Base-by-base conservation (phyloP, 2,888 invertebrate species). In the Macrophya alboannulata region DNA sequence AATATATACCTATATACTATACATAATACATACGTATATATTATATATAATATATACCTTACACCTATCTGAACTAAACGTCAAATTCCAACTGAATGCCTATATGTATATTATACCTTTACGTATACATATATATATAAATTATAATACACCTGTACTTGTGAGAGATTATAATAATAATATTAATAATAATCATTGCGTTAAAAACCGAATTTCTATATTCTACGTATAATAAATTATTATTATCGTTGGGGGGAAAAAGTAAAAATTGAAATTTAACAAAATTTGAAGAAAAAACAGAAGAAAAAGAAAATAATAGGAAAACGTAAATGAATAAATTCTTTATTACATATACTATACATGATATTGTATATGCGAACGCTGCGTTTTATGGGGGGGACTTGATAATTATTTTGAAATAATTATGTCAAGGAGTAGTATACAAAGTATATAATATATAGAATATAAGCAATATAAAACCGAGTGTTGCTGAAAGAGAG, bases 391-490 rank as follows among this genome's bases (percentile, higher is more conserved):
- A n/a, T 55, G 8, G n/a, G n/a, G 8, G n/a, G n/a, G 5, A 55
- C 8, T 55, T 55, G 55, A n/a, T n/a, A n/a, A 55, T 55, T n/a
- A 2, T 31, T 31, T 31, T 31, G 31, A 31, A 31, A 31, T 31
- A 31, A 31, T 31, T 31, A 31, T 31, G 8, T 55, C 17, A 55
- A 55, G 8, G 55, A 55, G 55, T 55, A 55, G 55, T 55, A 31
- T 45, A 71, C 17, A 37, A 71, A 83, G 31, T 83, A 83, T 40
- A 45, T 37, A 83, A 3, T 83, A 83, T 40, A 45, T 37, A 48
- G 83, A 17, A 72, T 86, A 87, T 40, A 55, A 76, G 74, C 59
- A 76, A 88, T 84, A 88, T 86, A 71, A 17, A 31, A 62, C n/a
- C 40, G 71, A 71, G 71, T 71, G 40, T 37, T 71, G 71, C 71